Evolutionary conservation across 2,888 invertebrate species (phyloP), one percentile per base, ranked within the genome.

Genomic region (Alviniconcha strummeri): DNA sequence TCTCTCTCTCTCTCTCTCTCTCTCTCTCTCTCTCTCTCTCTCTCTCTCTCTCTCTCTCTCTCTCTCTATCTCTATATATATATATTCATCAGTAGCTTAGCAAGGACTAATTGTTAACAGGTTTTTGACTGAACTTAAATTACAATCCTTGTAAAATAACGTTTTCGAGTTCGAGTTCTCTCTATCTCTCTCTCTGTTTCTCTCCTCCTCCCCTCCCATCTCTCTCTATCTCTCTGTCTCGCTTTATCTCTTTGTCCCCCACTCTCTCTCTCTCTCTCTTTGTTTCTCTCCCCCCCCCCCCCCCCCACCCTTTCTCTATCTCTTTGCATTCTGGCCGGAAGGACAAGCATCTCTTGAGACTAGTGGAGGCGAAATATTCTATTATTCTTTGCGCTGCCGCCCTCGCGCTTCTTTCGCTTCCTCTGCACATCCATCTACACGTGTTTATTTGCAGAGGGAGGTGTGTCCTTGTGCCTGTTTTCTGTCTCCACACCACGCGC

Each of bases 201-300:
- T n/a, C n/a, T 36, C 36, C 36, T 69, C 64, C 52, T 13, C 55
- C 71, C 69, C 55, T 71, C 64, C 55, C 55, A 7, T 69, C 80
- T 80, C 71, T 69, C 71, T 67, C 80, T 80, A 54, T 69, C 55
- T 80, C 80, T 80, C 69, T 54, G n/a, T 71, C 80, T 54, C n/a
- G 15, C 69, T 69, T 52, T 67, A 54, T n/a, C 71, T 52, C 4
- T 69, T 57, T 55, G n/a, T 71, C n/a, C 19, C 64, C 55, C 64
- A 19, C 60, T n/a, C 64, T 17, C 64, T 17, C 11, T 19, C 52
- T 52, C 17, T 9, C 60, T 19, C 0, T 11, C 52, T 55, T 36
- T 36, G 36, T 36, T 36, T 36, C 36, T 36, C 36, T 36, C 36
- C 3, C 36, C 15, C 3, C 55, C 15, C 17, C 6, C n/a, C 15